These are phyloP conservation scores for Spheniscus mendiculus DNA, from an alignment of 2,113 vertebrate species.

Conservation along the genomic window DNA sequence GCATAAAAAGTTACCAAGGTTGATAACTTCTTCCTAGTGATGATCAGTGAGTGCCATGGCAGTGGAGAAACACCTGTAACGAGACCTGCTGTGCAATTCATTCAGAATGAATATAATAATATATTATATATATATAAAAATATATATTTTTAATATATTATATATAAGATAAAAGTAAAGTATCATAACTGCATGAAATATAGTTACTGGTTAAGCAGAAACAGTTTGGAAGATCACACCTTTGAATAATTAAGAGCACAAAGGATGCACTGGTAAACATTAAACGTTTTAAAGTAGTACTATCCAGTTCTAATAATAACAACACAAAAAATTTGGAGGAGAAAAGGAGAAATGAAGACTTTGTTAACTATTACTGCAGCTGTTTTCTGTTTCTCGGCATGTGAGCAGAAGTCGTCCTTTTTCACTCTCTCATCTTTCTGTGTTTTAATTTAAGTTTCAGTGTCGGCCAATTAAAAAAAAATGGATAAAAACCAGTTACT, in stretches of 20 bases:
- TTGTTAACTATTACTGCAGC: neutral
- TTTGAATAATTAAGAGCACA: too few species aligned
- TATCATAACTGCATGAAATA: neutral
- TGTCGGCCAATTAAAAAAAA: neutral
- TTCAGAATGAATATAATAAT: accelerated
- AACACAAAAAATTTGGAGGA: neutral
- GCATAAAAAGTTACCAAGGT: neutral
- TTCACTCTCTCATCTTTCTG: neutral
- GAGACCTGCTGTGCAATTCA: accelerated
- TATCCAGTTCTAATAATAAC: neutral
- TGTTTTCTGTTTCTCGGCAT: neutral
- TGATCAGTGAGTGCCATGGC: accelerated
- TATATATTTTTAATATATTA: too few species aligned
- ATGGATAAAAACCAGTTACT: neutral
- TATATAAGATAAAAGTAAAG: neutral
- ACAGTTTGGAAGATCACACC: neutral
- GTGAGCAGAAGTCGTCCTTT: neutral
- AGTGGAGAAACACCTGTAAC: neutral
- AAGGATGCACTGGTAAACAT: neutral
- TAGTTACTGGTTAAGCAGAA: neutral
- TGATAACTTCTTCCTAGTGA: neutral
- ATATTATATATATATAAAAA: too few species aligned
- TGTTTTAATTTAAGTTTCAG: neutral
- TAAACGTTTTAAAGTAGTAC: neutral
- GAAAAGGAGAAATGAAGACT: neutral